These are phyloP conservation scores for Slavum lentiscoides DNA, from an alignment of 2,888 invertebrate genomes.

Conservation along the genomic window DNA sequence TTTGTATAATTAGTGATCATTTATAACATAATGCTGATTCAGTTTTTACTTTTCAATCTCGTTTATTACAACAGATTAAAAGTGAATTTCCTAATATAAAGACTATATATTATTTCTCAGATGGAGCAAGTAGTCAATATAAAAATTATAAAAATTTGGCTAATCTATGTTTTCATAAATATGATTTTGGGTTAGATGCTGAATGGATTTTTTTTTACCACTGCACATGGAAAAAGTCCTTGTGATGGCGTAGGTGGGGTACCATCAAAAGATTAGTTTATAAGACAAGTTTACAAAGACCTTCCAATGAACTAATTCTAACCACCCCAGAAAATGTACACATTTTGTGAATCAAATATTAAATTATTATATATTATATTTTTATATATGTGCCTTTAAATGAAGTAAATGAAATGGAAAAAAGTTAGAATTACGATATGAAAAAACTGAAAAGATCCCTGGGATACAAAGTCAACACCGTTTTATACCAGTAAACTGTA, in stretches of 20 bases:
- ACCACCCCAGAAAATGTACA: neutral
- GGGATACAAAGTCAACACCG: too few species aligned
- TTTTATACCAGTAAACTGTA: neutral
- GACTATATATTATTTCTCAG: neutral
- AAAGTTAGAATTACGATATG: neutral
- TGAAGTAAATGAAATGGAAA: neutral
- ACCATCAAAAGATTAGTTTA: neutral
- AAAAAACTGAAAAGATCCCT: too few species aligned
- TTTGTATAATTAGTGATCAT: too few species aligned
- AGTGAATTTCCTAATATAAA: neutral
- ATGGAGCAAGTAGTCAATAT: neutral
- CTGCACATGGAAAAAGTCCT: neutral
- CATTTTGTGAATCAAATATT: neutral
- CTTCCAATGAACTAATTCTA: neutral
- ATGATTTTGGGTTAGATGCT: too few species aligned
- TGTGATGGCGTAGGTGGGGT: neutral
- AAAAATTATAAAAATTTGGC: neutral
- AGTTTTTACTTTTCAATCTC: neutral
- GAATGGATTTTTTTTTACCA: neutral
- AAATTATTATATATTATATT: too few species aligned
- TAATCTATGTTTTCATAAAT: neutral
- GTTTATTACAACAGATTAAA: neutral
- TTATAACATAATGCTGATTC: neutral
- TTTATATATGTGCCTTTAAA: neutral
- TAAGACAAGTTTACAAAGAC: neutral